Base-by-base conservation (phyloP, 2,113 vertebrate species). In the Cyphomyrus discorhynchus region DNA sequence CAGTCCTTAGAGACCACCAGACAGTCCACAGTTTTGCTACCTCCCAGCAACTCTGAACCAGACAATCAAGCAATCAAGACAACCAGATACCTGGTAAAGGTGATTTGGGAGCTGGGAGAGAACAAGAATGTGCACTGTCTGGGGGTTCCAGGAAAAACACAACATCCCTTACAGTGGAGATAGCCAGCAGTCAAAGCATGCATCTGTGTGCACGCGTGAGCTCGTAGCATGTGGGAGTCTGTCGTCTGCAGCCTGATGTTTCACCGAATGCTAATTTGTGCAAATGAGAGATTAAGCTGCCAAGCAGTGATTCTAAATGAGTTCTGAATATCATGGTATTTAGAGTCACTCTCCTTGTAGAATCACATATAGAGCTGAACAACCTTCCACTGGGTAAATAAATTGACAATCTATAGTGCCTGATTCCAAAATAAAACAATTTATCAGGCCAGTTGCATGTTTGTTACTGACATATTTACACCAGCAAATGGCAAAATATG, bases 301-400 rank as follows among this genome's bases (percentile, higher is more conserved):
- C 89, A 89, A 86, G 80, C 89, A 86, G 56, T 24, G 47, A 62
- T 42, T 85, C 80, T n/a, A 46, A 84, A 45, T 66, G 89, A 46
- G 80, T 87, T 87, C 50, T 52, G 27, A 52, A 31, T 45, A 89
- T 89, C 31, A 8, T 19, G 82, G 39, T 62, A 45, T 62, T 86
- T 47, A 85, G 52, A 89, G n/a, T 24, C 42, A 13, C 39, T 86
- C 50, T 53, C 85, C 27, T 53, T 39, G 47, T 39, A 87, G n/a
- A 87, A 31, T 87, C 5, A 52, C 84, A 52, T 49, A 53, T 50
- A 47, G 84, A 86, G 49, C 45, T 86, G 3, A 86, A 35, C n/a
- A 53, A 17, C 85, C 27, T 53, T 86, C 47, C 24, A 19, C 27
- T 35, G 49, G 49, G 11, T 35, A 35, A 39, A 31, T 53, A 86